Base-by-base conservation (phyloP, 2,888 invertebrate species). In the Anticlea derivata region DNA sequence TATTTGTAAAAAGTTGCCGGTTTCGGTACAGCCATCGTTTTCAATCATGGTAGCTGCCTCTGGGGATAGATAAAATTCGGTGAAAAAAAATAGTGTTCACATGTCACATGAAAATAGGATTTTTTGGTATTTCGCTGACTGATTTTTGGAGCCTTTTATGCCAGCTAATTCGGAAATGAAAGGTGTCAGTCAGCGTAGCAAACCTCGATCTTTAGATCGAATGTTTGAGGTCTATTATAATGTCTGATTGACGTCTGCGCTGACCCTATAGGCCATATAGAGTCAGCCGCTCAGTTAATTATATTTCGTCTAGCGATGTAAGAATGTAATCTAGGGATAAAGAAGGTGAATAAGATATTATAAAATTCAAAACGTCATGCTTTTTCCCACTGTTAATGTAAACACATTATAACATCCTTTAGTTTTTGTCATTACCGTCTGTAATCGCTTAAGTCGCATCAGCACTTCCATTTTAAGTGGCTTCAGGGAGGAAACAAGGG, bases 21-120 rank as follows among this genome's bases (percentile, higher is more conserved):
- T 78, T 75, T 75, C 73, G 17, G 17, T n/a, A 60, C 63, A 60
- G 67, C 66, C 70, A 66, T 74, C 75, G 78, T 75, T 70, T 81
- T 83, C 76, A 83, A 86, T 86, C 80, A 83, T 77, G 66, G 60
- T 53, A 59, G 57, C 61, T 53, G 63, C 64, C 75, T 60, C 66
- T 7, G 57, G 74, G 74, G 74, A 69, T 60, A 55, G 54, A 67
- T 73, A 76, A 75, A 80, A 77, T 60, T 66, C 67, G 78, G 83
- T 82, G 78, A 83, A 81, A 77, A 82, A 79, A 74, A 77, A 80
- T 78, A 73, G 20, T 24, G 26, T 47, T 27, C 7, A 10, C 26
- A 17, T 31, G 34, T 27, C 49, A 37, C 26, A 12, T 38, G 30
- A 26, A 7, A 26, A 50, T 38, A 10, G 13, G 27, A 37, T 37